These are phyloP conservation scores for Ophraella communa DNA, from an alignment of 2,888 invertebrate species.

Conservation along the genomic window DNA sequence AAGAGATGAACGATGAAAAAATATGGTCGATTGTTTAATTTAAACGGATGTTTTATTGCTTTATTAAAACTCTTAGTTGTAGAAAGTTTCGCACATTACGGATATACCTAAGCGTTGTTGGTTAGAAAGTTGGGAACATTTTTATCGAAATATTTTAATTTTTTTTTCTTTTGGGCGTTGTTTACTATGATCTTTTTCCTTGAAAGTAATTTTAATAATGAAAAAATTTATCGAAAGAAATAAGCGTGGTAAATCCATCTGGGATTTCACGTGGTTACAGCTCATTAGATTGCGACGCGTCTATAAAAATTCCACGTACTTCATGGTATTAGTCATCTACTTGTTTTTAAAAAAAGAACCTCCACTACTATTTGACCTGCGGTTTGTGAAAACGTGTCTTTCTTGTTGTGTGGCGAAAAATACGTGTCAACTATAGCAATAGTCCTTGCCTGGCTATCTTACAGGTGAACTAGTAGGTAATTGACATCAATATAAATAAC, in stretches of 20 bases:
- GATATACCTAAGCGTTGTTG: too few species aligned
- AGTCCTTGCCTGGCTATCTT: not conserved
- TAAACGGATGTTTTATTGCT: too few species aligned
- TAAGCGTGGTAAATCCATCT: not conserved
- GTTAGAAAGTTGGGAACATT: too few species aligned
- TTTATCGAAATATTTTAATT: too few species aligned
- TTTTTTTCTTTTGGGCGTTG: too few species aligned
- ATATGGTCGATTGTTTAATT: too few species aligned
- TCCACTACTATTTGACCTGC: conserved; percentile 4
- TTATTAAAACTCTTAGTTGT: too few species aligned
- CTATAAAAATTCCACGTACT: conserved; percentile 1
- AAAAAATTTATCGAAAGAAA: not conserved
- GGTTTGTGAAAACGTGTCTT: conserved; percentile 13
- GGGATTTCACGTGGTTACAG: not conserved
- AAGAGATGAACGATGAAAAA: too few species aligned
- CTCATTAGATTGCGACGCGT: not conserved
- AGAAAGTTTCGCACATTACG: too few species aligned
- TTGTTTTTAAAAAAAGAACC: not conserved
- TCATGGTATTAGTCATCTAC: conserved; percentile 7
- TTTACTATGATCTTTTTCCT: too few species aligned
- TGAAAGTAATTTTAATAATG: not conserved
- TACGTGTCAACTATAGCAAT: not conserved
- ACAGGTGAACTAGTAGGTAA: not conserved
- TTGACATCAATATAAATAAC: not conserved
- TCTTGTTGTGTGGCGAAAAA: not conserved